Base-by-base conservation (phyloP, 2,888 invertebrate genomes). In the Tetropium fuscum region DNA sequence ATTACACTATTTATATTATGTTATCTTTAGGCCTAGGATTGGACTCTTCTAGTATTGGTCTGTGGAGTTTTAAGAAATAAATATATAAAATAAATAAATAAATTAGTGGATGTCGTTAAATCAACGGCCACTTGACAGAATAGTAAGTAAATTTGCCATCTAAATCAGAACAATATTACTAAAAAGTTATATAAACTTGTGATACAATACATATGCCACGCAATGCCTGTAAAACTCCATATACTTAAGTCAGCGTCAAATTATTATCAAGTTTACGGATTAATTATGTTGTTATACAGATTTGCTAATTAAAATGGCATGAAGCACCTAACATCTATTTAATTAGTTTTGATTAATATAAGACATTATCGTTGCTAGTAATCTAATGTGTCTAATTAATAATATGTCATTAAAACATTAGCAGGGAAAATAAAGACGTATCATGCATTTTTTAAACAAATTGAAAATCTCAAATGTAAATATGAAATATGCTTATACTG, bases 311-410 rank as follows among this genome's bases (percentile, higher is more conserved):
- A 53, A 54, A 59, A 59, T 43, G 45, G 32, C 53, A 56, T 15
- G 51, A 53, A 45, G 27, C 44, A 25, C 36, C 44, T 38, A 44
- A 38, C 34, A 55, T 49, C 51, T 55, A 60, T 51, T 55, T 55
- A 34, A 11, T 7, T 34, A 48, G 36, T 10, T 55, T 55, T 60
- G 54, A 60, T 60, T 60, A 60, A 54, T 60, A 49, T 43, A 44
- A 34, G 54, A 55, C 54, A 36, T 51, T 54, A 59, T 59, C 54
- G 53, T 54, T 48, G 54, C 48, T 45, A 20, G 45, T 18, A 20
- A 38, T 60, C 48, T 55, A 15, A 19, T 36, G 54, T 60, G 18
- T 36, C 27, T 51, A 36, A 40, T 15, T 32, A 40, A 6, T 30
- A 19, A 15, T 22, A 48, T 41, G 25, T 56, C 32, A 56, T 40